Evolutionary conservation across 2,888 invertebrate species (phyloP).

Genomic region (Drosophila neoperkinsi): DNA sequence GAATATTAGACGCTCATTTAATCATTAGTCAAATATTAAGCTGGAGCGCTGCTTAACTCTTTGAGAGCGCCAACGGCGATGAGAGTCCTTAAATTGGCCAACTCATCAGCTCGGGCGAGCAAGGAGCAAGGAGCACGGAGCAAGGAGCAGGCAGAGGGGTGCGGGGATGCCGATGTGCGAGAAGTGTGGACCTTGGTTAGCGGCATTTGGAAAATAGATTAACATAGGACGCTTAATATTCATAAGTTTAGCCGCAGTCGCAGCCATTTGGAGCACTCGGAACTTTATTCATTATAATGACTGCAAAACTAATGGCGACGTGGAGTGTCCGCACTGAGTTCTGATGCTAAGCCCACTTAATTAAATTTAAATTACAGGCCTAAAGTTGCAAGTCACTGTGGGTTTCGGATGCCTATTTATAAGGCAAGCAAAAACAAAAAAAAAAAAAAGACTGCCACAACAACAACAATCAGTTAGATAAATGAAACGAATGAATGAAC

Average conservation of each 20-base stretch:
- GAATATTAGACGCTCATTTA: constrained; percentile 32
- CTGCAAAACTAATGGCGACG: constrained; percentile 58
- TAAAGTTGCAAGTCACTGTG: constrained; percentile 72
- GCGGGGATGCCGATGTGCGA: background rate
- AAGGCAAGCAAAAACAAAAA: constrained; percentile 54
- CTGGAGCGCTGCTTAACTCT: constrained; percentile 35
- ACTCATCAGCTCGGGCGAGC: constrained; percentile 34
- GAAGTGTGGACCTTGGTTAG: constrained; percentile 48
- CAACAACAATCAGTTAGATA: constrained; percentile 51
- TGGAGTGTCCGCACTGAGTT: constrained; percentile 26
- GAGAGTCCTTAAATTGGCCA: constrained; percentile 38
- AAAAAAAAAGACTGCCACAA: constrained; percentile 1
- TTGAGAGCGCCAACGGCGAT: constrained; percentile 19
- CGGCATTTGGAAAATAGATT: constrained; percentile 74
- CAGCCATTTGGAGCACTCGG: constrained; percentile 49
- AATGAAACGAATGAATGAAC: constrained; percentile 74
- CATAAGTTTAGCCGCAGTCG: constrained; percentile 52
- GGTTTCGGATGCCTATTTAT: constrained; percentile 53
- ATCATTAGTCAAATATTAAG: constrained; percentile 65
- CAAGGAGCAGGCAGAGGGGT: background rate
- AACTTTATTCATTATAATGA: constrained; percentile 76
- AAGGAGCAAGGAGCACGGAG: constrained; percentile 6
- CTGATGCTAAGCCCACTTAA: constrained; percentile 64
- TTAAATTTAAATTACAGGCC: constrained; percentile 80
- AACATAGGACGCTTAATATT: constrained; percentile 76